phyloP scores from a whole-genome alignment of 2,888 invertebrate species.

The Punctoribates punctum region DNA sequence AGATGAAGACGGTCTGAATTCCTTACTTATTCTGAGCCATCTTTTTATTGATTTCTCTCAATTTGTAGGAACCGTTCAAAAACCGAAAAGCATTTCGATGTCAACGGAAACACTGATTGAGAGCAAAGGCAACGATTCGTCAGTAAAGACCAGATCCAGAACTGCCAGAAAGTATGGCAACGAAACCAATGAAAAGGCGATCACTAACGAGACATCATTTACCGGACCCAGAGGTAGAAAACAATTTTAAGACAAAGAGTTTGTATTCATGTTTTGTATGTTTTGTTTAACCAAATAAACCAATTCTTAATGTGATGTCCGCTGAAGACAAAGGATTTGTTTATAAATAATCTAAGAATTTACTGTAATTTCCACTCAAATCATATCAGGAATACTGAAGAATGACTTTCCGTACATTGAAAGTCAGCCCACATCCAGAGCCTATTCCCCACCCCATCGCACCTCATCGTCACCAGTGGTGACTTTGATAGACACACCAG shows the following conservation, averaged over 20 bases:
- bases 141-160: constrained; percentile 40
- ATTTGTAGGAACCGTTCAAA: constrained; percentile 25
- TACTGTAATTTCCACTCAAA: neutral
- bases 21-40: neutral
- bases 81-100: constrained; percentile 34
- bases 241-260: neutral
- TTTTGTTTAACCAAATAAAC: neutral
- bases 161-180: constrained; percentile 36
- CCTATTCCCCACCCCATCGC: constrained; percentile 22
- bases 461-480: constrained; percentile 28
- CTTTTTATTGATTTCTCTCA: neutral
- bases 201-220: constrained; percentile 17
- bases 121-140: constrained; percentile 38
- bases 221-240: constrained; percentile 22
- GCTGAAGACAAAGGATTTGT: neutral
- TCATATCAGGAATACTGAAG: constrained; percentile 9
- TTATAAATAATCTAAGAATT: neutral
- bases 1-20: constrained; percentile 28
- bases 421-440: neutral
- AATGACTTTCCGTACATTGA: constrained; percentile 29
- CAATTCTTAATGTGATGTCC: too few relatives aligned
- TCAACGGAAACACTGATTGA: constrained; percentile 43
- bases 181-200: constrained; percentile 20
- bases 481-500: constrained; percentile 15
- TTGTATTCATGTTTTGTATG: neutral